These are phyloP conservation scores for Gallirallus australis DNA, from an alignment of 2,797 vertebrate genomes.

Conservation along the genomic window DNA sequence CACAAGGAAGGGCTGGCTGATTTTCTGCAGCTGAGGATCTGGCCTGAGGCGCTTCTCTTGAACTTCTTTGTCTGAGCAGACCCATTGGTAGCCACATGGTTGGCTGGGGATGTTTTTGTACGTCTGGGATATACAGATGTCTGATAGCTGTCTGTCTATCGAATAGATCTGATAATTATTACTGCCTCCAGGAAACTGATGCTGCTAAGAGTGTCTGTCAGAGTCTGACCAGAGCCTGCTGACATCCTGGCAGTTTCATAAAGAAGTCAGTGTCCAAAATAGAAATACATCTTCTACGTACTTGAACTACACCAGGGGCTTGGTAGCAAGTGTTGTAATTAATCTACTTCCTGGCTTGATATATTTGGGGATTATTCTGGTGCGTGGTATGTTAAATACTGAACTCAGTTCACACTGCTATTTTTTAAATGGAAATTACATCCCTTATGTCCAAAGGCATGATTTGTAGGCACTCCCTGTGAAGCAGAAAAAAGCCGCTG, in stretches of 20 bases:
- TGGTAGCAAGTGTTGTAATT: neutral
- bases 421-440: neutral
- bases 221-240: neutral
- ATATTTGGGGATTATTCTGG: slow-evolving; percentile 19
- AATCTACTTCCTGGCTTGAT: slow-evolving; percentile 31
- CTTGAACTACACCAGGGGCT: slow-evolving; percentile 33
- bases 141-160: slow-evolving; percentile 59
- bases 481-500: neutral
- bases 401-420: neutral
- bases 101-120: slow-evolving; percentile 67
- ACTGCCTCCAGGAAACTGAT: slow-evolving; percentile 54
- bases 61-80: slow-evolving; percentile 67
- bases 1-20: slow-evolving; percentile 38
- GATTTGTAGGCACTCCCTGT: neutral
- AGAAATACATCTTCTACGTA: neutral
- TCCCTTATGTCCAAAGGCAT: neutral
- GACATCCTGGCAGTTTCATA: slow-evolving; percentile 28
- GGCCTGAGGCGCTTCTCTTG: slow-evolving; percentile 56
- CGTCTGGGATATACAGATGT: slow-evolving; percentile 70
- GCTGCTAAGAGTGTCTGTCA: neutral
- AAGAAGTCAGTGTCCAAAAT: slow-evolving; percentile 39
- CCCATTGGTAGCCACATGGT: slow-evolving; percentile 57
- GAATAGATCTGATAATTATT: slow-evolving; percentile 32
- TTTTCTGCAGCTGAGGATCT: slow-evolving; percentile 69
- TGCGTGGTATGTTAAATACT: neutral